Conservation (phyloP, 2,113 vertebrate species). For the Chionis minor region DNA sequence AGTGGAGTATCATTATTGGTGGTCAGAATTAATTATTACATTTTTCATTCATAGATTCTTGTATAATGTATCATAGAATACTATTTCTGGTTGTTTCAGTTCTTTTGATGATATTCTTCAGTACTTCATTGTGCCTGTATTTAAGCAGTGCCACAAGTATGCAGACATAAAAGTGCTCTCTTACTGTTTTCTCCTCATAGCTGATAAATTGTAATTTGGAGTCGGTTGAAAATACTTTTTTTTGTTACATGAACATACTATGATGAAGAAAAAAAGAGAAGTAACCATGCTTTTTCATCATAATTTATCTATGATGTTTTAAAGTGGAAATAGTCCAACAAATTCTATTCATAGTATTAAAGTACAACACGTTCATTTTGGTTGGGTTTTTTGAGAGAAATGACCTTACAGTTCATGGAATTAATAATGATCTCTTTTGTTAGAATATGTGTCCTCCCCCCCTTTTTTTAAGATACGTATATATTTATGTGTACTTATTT, state of each 20-base stretch:
- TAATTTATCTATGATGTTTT: neutral
- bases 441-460: rapidly evolving
- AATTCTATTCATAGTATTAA: neutral
- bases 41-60: conserved; percentile 57
- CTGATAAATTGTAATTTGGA: neutral
- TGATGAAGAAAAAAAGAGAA: neutral
- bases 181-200: neutral
- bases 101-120: conserved; percentile 52
- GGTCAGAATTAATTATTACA: neutral
- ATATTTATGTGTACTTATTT: neutral
- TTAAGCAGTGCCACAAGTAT: conserved; percentile 58
- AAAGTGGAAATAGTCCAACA: neutral
- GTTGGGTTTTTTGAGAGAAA: neutral
- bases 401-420: neutral
- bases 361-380: neutral
- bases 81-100: neutral
- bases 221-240: neutral
- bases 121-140: conserved; percentile 64
- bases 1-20: neutral
- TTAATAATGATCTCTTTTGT: neutral
- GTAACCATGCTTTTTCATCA: neutral
- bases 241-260: neutral
- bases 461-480: neutral
- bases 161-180: neutral
- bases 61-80: neutral